These are phyloP conservation scores for Caloenas nicobarica DNA, from an alignment of 2,113 vertebrate species.

Conservation along the genomic window DNA sequence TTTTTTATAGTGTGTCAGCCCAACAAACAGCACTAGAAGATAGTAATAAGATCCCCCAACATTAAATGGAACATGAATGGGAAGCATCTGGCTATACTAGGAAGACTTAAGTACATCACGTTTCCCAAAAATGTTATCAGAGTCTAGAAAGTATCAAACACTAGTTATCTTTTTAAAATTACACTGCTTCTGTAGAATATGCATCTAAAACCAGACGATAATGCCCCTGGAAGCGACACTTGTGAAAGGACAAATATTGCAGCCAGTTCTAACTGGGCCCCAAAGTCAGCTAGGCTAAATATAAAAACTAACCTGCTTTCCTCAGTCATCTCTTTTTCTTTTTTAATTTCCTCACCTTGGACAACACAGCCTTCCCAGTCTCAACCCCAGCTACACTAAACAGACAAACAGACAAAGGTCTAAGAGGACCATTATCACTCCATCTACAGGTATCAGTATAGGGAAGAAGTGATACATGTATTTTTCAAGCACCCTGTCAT, in stretches of 20 bases:
- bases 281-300: neutral
- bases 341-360: neutral
- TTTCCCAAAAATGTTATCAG: neutral
- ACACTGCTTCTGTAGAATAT: neutral
- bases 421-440: neutral
- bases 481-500: neutral
- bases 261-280: neutral
- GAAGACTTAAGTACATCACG: neutral
- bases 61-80: neutral
- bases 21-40: neutral
- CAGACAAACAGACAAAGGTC: neutral
- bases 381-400: neutral
- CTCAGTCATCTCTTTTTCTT: neutral
- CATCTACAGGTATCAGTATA: neutral
- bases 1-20: neutral
- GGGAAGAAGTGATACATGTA: neutral
- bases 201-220: neutral
- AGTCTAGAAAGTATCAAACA: neutral
- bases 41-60: neutral
- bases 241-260: neutral
- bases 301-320: neutral
- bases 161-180: neutral
- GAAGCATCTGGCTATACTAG: neutral
- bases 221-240: neutral
- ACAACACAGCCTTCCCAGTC: neutral